These are phyloP conservation scores for Drosophila subsilvestris DNA, from an alignment of 2,888 invertebrate species.

Conservation along the genomic window DNA sequence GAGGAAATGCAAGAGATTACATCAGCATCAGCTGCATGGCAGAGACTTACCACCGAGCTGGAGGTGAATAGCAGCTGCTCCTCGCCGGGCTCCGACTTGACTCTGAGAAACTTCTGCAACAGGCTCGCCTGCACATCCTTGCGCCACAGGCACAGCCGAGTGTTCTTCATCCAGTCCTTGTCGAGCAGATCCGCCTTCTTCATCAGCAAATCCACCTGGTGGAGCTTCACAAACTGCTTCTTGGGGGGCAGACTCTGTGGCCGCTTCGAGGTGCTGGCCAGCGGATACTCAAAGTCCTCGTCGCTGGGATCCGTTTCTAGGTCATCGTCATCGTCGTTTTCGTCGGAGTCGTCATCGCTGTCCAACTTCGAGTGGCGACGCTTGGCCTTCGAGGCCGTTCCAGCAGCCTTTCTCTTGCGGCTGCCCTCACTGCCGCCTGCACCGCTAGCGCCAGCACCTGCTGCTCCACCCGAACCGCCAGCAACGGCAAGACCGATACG, in stretches of 20 bases:
- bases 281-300: constrained; percentile 66
- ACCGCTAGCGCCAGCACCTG: neutral
- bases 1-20: neutral
- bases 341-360: constrained; percentile 72
- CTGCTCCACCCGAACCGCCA: neutral
- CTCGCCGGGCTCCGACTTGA: constrained; percentile 73
- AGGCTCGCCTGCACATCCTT: constrained; percentile 82
- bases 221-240: constrained; percentile 68
- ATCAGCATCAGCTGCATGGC: neutral
- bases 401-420: constrained; percentile 59
- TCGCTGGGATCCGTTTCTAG: constrained; percentile 68
- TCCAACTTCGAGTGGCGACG: constrained; percentile 66
- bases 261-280: constrained; percentile 63
- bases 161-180: constrained; percentile 78
- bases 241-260: constrained; percentile 72
- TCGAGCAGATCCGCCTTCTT: constrained; percentile 81
- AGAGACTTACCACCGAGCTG: constrained; percentile 83
- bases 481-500: constrained; percentile 47
- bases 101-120: constrained; percentile 83
- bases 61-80: constrained; percentile 83
- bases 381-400: constrained; percentile 71
- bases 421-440: constrained; percentile 48
- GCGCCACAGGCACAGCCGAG: constrained; percentile 83
- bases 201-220: constrained; percentile 74
- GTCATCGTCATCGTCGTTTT: constrained; percentile 61